A percentile compares a stretch with the other conserved stretches of the same genome.
These are phyloP conservation scores for Drosophila sucinea DNA, from an alignment of 1,140 invertebrate species.

Conservation along the genomic window DNA sequence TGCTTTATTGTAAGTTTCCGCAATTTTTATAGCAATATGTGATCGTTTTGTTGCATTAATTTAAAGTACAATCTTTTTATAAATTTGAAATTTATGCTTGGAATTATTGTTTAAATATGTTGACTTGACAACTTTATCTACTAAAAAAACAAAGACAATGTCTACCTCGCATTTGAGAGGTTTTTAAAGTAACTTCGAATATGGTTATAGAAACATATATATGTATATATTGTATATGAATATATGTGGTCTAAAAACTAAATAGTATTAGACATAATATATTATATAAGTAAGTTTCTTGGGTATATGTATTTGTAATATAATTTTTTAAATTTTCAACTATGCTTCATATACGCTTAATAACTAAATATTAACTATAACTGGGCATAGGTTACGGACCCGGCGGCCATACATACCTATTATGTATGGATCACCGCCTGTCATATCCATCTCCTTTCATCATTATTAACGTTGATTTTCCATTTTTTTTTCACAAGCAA, in stretches of 20 bases:
- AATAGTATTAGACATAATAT: constrained; percentile 1
- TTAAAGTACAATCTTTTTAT: constrained; percentile 7
- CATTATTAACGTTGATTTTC: constrained; percentile 8
- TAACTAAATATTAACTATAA: constrained; percentile 12
- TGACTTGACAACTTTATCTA: constrained; percentile 11
- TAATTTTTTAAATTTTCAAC: neutral
- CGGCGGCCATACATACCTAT: too few relatives aligned
- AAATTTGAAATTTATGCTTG: constrained; percentile 19
- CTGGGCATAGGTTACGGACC: neutral
- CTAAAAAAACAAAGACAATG: neutral
- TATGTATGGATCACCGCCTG: neutral
- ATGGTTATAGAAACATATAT: constrained; percentile 11
- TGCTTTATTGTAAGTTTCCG: neutral
- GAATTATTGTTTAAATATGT: constrained; percentile 24
- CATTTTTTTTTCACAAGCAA: constrained; percentile 54
- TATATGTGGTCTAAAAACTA: constrained; percentile 27
- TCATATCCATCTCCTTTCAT: constrained; percentile 8
- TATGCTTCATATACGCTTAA: constrained; percentile 4
- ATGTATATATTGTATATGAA: constrained; percentile 21
- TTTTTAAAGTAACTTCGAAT: constrained; percentile 16
- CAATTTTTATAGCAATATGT: neutral
- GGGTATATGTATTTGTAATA: constrained; percentile 17
- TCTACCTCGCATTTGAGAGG: neutral
- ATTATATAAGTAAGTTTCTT: constrained; percentile 5
- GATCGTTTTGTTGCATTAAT: constrained; percentile 4